Evolutionary conservation across 2,113 vertebrate genomes (phyloP), one percentile per base, ranked within the genome.

Genomic region (Labrus mixtus): DNA sequence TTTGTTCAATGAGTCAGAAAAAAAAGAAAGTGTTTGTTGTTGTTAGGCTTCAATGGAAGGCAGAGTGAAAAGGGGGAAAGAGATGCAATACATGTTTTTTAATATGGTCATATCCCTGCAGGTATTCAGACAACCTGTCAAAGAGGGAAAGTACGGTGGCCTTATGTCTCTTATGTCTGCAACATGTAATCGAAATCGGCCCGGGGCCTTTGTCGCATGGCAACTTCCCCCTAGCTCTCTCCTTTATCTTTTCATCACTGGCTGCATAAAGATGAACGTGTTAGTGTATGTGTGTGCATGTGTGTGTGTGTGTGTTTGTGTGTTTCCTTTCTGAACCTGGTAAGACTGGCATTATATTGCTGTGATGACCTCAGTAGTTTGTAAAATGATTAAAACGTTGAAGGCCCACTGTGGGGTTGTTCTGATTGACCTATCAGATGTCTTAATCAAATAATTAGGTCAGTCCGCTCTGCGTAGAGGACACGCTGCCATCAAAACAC

Each of bases 371-470:
- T 53, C 25, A 23, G 17, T 41, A 48, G 65, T 81, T 68, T 23
- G 41, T 60, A 59, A 75, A 78, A 61, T 29, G 33, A 68, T 70
- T 65, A 1, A 45, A 78, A 59, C 56, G 20, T 46, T 66, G 58
- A 62, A 16, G 58, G 41, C 65, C 45, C 69, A 0, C 48, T 19
- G 51, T 19, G 46, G 63, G 43, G 51, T 20, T 33, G 68, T 68
- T 55, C 67, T 73, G 54, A 76, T 33, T 71, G 73, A 78, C 50
- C 57, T 55, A 43, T 55, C 53, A 70, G 13, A 70, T 16, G 8
- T 53, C 54, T 22, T 71, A 79, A 79, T 82, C 69, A 79, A 54
- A 60, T 63, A 9, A 61, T 62, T 7, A 43, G 43, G 45, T 62
- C 73, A 57, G 53, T 62, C 29, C 29, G 59, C 29, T 19, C 60